These are phyloP conservation scores for Pangasius sanitwongsei DNA, from an alignment of 2,797 vertebrate species.

Conservation along the genomic window DNA sequence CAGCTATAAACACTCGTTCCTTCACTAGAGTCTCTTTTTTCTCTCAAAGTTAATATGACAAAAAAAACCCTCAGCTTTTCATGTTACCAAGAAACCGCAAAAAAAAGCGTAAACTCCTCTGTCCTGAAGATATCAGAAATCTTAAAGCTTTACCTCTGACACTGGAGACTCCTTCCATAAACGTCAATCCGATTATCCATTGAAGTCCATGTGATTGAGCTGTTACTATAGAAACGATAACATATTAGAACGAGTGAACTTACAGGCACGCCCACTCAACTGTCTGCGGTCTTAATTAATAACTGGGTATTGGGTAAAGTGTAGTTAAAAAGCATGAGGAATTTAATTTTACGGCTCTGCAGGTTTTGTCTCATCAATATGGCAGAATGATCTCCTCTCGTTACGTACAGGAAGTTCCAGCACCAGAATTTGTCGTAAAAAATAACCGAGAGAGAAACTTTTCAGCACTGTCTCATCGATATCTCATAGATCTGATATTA, in stretches of 20 bases:
- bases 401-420: conserved; percentile 41
- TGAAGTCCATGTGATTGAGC: not conserved
- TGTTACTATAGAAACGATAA: not conserved
- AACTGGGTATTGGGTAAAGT: not conserved
- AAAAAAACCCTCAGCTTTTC: not conserved
- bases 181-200: not conserved
- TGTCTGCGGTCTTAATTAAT: not conserved
- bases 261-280: not conserved
- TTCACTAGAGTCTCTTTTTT: not conserved
- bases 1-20: not conserved
- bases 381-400: conserved; percentile 36
- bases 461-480: conserved; percentile 29
- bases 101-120: not conserved
- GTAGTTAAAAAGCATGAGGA: not conserved
- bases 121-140: not conserved
- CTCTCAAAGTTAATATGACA: not conserved
- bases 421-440: conserved; percentile 41
- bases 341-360: not conserved
- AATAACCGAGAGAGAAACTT: conserved; percentile 46
- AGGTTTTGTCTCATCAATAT: not conserved
- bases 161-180: not conserved
- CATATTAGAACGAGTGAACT: not conserved
- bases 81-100: no score
- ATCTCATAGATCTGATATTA: not conserved
- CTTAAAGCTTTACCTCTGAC: not conserved